phyloP scores from a whole-genome alignment of 2,113 vertebrate species.

The Sinocyclocheilus maitianheensis region DNA sequence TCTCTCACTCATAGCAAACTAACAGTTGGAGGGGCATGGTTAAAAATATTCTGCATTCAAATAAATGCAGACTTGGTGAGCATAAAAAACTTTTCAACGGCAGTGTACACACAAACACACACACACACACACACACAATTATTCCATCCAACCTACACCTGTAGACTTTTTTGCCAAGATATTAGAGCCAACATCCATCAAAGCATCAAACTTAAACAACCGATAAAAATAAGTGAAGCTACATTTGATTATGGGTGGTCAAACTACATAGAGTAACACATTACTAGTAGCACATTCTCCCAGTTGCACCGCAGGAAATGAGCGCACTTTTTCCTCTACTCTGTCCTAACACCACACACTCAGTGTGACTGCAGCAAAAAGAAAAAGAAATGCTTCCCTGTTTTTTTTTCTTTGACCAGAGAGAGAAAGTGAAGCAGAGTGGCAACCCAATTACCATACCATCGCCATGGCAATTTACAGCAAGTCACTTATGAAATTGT shows the following conservation, averaged over 20 bases:
- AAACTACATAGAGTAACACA: slow-evolving; percentile 18
- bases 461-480: slow-evolving; percentile 57
- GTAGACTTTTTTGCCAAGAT: neutral
- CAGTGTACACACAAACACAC: no score
- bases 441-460: slow-evolving; percentile 51
- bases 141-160: neutral
- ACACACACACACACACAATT: no score
- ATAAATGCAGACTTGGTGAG: no score
- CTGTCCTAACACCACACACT: slow-evolving; percentile 35
- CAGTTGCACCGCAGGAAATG: slow-evolving; percentile 14
- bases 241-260: slow-evolving; percentile 10
- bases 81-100: no score
- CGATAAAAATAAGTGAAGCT: neutral
- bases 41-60: no score
- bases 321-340: slow-evolving; percentile 47
- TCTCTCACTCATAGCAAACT: no score
- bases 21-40: no score
- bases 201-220: slow-evolving; percentile 4
- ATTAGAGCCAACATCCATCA: neutral
- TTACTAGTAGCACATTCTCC: slow-evolving; percentile 34
- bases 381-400: slow-evolving; percentile 35
- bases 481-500: slow-evolving; percentile 63
- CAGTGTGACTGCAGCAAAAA: slow-evolving; percentile 33
- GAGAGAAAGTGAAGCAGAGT: slow-evolving; percentile 36
- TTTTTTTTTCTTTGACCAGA: slow-evolving; percentile 28